phyloP scores from a whole-genome alignment of 2,113 vertebrate species.

The Cheirogaleus medius region DNA sequence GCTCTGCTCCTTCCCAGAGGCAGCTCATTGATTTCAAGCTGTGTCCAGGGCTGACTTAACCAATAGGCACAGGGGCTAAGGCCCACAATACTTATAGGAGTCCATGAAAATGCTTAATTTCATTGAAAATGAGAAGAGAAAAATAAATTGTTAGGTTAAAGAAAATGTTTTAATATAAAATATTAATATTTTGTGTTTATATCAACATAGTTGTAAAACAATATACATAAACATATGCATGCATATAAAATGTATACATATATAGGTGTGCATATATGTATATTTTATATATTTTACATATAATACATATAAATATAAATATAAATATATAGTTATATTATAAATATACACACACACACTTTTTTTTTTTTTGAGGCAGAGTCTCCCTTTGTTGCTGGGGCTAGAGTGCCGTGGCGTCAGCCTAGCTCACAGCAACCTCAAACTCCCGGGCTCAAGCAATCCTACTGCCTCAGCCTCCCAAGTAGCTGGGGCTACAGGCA shows the following conservation, averaged over 20 bases:
- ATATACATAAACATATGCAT: neutral
- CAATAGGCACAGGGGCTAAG: no score
- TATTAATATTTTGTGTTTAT: conserved; percentile 18
- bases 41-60: neutral
- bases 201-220: neutral
- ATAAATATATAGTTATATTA: neutral
- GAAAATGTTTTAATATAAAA: neutral
- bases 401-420: no score
- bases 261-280: neutral
- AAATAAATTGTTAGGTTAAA: neutral
- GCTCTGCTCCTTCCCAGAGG: neutral
- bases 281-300: neutral
- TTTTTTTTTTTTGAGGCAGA: neutral
- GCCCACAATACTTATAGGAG: neutral
- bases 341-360: neutral
- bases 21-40: neutral
- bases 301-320: neutral
- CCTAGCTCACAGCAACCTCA: no score
- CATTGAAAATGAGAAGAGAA: conserved; percentile 29
- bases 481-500: no score
- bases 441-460: no score
- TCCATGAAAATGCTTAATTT: conserved; percentile 2
- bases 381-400: no score
- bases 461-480: no score
- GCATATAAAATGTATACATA: neutral